phyloP scores from a whole-genome alignment of 2,888 invertebrate genomes.

The Xanthorhoe designata region DNA sequence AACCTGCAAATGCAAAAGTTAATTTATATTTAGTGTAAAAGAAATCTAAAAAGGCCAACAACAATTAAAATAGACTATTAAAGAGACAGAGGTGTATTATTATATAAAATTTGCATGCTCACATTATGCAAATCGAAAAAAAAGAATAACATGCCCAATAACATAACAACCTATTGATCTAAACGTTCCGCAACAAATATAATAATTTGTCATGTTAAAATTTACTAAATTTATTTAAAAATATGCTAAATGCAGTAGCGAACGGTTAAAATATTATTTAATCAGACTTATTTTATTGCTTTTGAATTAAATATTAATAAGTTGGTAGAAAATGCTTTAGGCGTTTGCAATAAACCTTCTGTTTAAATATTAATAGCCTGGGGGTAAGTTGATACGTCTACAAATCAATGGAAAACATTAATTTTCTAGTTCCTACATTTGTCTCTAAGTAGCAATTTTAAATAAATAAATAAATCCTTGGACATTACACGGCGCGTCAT shows the following conservation, averaged over 20 bases:
- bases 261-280: background rate
- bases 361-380: background rate
- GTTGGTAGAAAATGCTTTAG: background rate
- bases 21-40: too few species aligned
- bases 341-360: conserved; percentile 4
- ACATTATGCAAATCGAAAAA: too few species aligned
- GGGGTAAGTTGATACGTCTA: background rate
- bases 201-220: background rate
- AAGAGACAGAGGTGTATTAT: too few species aligned
- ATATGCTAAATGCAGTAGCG: conserved; percentile 1
- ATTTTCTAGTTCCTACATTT: background rate
- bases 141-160: too few species aligned
- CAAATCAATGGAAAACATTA: background rate
- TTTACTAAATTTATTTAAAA: background rate
- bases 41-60: too few species aligned
- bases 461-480: too few species aligned
- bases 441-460: background rate
- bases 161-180: background rate
- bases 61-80: too few species aligned
- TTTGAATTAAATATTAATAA: conserved; percentile 2
- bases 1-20: too few species aligned
- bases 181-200: background rate
- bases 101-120: too few species aligned
- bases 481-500: too few species aligned
- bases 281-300: conserved; percentile 1